These are phyloP conservation scores for Ophion ventricosus DNA, from an alignment of 2,888 invertebrate genomes.

Conservation along the genomic window DNA sequence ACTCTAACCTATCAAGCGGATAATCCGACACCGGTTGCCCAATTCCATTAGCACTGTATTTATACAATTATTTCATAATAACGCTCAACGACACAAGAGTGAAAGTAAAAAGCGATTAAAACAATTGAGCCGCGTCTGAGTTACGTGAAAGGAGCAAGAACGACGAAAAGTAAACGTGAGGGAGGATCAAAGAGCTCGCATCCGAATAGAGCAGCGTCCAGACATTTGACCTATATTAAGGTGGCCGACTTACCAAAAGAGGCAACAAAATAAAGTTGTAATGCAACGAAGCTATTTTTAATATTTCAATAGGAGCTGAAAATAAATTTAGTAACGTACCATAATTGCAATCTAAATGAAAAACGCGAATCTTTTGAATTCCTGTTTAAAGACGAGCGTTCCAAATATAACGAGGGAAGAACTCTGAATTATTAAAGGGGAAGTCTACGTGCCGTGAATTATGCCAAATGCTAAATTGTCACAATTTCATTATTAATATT, in stretches of 20 bases:
- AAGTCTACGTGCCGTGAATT: neutral
- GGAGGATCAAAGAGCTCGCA: slow-evolving; percentile 10
- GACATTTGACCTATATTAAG: slow-evolving; percentile 21
- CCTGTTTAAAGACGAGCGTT: neutral
- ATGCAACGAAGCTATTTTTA: neutral
- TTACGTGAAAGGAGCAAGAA: slow-evolving; percentile 23
- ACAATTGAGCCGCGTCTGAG: slow-evolving; percentile 12
- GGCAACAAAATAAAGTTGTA: neutral
- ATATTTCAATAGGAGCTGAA: neutral
- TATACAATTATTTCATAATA: slow-evolving; percentile 22
- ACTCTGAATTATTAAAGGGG: neutral
- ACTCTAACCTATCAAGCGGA: neutral
- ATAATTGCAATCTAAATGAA: neutral
- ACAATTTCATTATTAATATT: neutral
- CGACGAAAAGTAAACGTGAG: neutral
- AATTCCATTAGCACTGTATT: slow-evolving; percentile 6
- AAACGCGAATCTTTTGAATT: neutral
- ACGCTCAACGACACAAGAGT: slow-evolving; percentile 18
- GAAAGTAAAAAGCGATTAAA: slow-evolving; percentile 35
- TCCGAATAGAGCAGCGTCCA: neutral
- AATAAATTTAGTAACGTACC: neutral
- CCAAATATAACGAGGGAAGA: neutral
- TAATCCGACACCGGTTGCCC: neutral
- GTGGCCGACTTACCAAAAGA: neutral
- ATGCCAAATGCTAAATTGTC: neutral